These are phyloP conservation scores for Rhinella marina DNA, from an alignment of 2,797 vertebrate species.

Conservation along the genomic window DNA sequence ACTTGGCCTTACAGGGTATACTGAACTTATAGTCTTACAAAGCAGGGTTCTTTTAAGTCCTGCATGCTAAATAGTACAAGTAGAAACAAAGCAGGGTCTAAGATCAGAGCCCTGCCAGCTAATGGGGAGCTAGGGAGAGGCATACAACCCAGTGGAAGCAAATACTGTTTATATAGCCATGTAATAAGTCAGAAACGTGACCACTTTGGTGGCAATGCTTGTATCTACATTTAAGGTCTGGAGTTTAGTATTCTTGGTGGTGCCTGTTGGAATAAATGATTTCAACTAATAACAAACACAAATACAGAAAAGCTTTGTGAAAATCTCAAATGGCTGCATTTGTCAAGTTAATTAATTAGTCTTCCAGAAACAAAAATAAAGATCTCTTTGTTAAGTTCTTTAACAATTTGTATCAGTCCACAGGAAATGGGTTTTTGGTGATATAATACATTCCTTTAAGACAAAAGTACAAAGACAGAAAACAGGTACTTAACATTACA, in stretches of 20 bases:
- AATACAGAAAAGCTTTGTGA: constrained; percentile 37
- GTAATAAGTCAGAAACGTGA: constrained; percentile 8
- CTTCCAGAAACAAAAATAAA: constrained; percentile 56
- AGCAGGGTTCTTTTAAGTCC: background rate
- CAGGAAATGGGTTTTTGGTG: constrained; percentile 29
- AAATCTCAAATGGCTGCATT: constrained; percentile 50
- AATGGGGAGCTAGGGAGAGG: background rate
- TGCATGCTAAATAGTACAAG: background rate
- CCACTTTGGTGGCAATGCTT: background rate
- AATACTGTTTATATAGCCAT: constrained; percentile 1
- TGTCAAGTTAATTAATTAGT: constrained; percentile 59
- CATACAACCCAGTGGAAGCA: background rate
- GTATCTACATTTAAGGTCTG: constrained; percentile 6
- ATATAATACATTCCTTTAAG: constrained; percentile 47
- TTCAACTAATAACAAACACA: constrained; percentile 53
- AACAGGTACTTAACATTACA: constrained; percentile 54
- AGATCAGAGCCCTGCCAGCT: background rate
- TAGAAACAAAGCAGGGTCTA: background rate
- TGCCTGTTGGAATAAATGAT: constrained; percentile 30
- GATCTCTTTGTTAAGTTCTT: constrained; percentile 51
- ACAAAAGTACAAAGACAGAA: constrained; percentile 52
- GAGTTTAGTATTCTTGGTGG: background rate
- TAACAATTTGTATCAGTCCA: constrained; percentile 57
- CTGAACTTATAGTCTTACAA: background rate
- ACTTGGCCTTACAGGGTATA: too few relatives aligned